These are phyloP conservation scores for Bufo gargarizans DNA, from an alignment of 2,113 vertebrate species.

Conservation along the genomic window DNA sequence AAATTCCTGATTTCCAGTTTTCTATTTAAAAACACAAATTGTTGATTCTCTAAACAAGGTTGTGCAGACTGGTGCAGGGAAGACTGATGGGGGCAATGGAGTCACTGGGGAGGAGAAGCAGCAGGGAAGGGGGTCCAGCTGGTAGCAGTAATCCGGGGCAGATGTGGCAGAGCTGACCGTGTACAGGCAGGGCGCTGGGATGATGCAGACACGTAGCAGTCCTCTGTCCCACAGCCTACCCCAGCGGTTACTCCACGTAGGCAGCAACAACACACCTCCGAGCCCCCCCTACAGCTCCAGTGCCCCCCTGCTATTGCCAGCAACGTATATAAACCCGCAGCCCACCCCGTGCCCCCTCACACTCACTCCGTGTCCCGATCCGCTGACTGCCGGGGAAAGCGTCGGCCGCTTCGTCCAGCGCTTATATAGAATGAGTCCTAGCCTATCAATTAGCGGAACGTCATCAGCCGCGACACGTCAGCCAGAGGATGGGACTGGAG, in stretches of 20 bases:
- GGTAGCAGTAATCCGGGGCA: background rate
- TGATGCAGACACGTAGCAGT: slow-evolving; percentile 15
- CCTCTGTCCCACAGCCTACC: background rate
- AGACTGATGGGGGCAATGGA: background rate
- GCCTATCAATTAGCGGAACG: slow-evolving; percentile 46
- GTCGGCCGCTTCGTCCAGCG: slow-evolving; percentile 37
- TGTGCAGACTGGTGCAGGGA: background rate
- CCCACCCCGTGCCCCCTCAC: background rate
- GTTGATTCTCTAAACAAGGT: background rate
- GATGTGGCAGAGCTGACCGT: background rate
- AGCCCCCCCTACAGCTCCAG: background rate
- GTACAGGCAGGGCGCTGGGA: background rate
- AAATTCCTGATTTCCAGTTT: background rate
- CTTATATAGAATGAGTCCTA: slow-evolving; percentile 47
- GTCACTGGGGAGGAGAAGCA: background rate
- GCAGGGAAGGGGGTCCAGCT: background rate
- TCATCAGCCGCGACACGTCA: slow-evolving; percentile 58
- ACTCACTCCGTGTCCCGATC: slow-evolving; percentile 59
- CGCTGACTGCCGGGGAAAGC: slow-evolving; percentile 59
- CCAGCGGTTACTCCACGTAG: slow-evolving; percentile 47
- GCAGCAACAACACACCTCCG: slow-evolving; percentile 1
- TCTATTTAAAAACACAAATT: background rate
- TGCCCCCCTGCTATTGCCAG: background rate
- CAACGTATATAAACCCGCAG: background rate
- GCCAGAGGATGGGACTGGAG: slow-evolving; percentile 25